Percentiles rank a stretch among this genome's conserved stretches.
phyloP scores from a whole-genome alignment of 2,888 invertebrate species.

The Rhagophthalmus giganteus region DNA sequence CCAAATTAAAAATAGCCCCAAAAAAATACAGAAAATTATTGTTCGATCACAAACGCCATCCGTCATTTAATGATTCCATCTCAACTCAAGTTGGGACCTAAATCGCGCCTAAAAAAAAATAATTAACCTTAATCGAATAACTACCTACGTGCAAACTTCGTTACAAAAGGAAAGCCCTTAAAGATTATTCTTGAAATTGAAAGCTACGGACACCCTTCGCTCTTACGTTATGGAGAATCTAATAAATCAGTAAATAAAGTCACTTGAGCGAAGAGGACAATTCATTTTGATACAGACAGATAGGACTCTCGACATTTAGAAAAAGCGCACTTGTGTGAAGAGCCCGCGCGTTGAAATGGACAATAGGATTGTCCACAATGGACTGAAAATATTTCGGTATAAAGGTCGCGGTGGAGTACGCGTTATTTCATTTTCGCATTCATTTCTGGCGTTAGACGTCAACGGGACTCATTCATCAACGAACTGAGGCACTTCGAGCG shows the following conservation, averaged over 20 bases:
- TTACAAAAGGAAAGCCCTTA: no score
- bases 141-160: no score
- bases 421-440: slow-evolving; percentile 19
- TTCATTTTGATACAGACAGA: slow-evolving; percentile 18
- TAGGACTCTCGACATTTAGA: slow-evolving; percentile 16
- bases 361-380: slow-evolving; percentile 16
- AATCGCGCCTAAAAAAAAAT: no score
- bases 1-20: no score
- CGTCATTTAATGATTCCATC: no score
- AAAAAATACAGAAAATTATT: no score
- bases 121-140: no score
- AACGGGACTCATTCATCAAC: slow-evolving; percentile 18
- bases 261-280: slow-evolving; percentile 9
- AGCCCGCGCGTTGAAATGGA: slow-evolving; percentile 14
- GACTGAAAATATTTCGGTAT: slow-evolving; percentile 11
- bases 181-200: no score
- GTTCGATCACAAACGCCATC: no score
- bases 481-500: slow-evolving; percentile 9
- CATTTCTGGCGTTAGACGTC: slow-evolving; percentile 9
- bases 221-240: no score
- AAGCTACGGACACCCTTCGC: no score
- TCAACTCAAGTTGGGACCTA: no score
- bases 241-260: slow-evolving; percentile 6
- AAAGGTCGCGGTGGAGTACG: slow-evolving; percentile 13
- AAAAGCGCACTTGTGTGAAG: slow-evolving; percentile 11